Evolutionary conservation across 2,797 vertebrate species (phyloP).

Genomic region (Clarias laeviceps): DNA sequence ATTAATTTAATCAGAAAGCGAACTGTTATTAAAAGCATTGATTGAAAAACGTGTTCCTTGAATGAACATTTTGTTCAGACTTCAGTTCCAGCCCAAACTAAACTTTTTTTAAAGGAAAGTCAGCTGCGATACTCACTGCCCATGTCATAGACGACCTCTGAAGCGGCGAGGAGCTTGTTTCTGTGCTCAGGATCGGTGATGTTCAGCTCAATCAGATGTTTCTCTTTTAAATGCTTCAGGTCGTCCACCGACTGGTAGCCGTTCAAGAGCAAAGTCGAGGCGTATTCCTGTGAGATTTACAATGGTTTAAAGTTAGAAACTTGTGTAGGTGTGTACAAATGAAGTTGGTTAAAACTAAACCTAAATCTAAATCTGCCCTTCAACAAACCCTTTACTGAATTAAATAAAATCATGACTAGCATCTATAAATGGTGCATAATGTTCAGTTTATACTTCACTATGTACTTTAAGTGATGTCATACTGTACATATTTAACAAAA

Average conservation of each 20-base stretch:
- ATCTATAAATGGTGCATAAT: too few relatives aligned
- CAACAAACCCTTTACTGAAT: not conserved
- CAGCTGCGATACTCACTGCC: slow-evolving; percentile 80
- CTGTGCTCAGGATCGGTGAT: slow-evolving; percentile 88
- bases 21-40: not conserved
- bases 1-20: not conserved
- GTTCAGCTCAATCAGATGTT: slow-evolving; percentile 93
- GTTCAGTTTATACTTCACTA: too few relatives aligned
- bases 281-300: slow-evolving; percentile 80
- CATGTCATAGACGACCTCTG: slow-evolving; percentile 80
- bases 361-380: not conserved
- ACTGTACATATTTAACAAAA: not conserved
- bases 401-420: not conserved
- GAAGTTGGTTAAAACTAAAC: not conserved
- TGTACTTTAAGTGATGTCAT: not conserved
- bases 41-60: not conserved
- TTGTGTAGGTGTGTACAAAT: not conserved
- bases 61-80: not conserved
- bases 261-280: slow-evolving; percentile 88
- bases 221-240: slow-evolving; percentile 88
- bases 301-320: not conserved
- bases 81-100: not conserved
- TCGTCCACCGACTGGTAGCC: slow-evolving; percentile 94
- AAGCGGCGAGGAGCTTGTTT: slow-evolving; percentile 81
- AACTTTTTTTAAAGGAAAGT: not conserved